Conservation (phyloP, 2,113 vertebrate genomes). For the Macaca fascicularis region DNA sequence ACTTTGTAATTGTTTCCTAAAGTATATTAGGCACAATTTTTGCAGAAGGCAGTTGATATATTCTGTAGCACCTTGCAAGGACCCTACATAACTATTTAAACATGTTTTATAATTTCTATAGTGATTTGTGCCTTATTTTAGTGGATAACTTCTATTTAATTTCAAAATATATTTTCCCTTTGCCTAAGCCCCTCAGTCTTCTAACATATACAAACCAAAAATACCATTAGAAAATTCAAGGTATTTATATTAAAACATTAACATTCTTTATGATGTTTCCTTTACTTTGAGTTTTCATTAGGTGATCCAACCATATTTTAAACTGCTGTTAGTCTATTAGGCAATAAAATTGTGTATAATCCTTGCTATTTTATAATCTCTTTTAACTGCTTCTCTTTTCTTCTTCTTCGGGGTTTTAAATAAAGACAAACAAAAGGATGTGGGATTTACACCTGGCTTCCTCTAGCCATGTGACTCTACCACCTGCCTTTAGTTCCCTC, state of each 20-base stretch:
- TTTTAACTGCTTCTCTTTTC: not conserved
- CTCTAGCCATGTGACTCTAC: not conserved
- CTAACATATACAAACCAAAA: not conserved
- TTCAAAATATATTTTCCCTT: not conserved
- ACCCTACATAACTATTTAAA: not conserved
- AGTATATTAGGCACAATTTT: not conserved
- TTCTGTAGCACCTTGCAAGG: not conserved
- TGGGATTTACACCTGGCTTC: not conserved
- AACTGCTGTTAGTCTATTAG: not conserved
- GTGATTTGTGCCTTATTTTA: not conserved
- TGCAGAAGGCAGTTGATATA: not conserved
- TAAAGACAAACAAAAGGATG: slow-evolving; percentile 7
- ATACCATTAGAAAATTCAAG: not conserved
- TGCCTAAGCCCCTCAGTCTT: not conserved
- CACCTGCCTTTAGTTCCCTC: not conserved
- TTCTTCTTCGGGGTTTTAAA: slow-evolving; percentile 10
- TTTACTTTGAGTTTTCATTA: slow-evolving; percentile 15
- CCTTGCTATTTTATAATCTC: not conserved
- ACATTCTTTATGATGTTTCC: not conserved
- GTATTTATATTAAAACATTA: not conserved
- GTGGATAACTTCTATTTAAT: not conserved
- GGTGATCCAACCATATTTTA: not conserved
- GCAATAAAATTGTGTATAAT: not conserved
- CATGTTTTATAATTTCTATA: not conserved
- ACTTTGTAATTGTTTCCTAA: not conserved